Base-by-base conservation (phyloP, 2,797 vertebrate genomes). In the Aphelocoma californica region DNA sequence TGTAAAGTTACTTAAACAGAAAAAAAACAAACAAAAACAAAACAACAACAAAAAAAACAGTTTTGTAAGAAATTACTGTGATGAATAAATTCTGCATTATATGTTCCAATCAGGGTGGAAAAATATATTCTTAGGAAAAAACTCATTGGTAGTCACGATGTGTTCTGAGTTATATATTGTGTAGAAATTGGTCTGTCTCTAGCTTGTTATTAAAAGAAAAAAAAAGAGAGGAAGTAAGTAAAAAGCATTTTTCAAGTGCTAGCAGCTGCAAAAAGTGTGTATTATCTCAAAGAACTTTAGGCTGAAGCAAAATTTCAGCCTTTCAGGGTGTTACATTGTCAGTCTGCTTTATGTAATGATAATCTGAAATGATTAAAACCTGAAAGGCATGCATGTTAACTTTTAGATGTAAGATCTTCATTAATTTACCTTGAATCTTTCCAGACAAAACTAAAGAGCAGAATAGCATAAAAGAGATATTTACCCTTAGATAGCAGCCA, bases 171-270 rank as follows among this genome's bases (percentile, higher is more conserved):
- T 82, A 47, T 54, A 40, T 64, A 90, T 92, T 91, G 53, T 93
- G 38, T 67, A 85, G 79, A 89, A 93, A 95, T 92, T 74, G 42
- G 18, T 89, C 88, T 96, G 69, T 95, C 57, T 86, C 88, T 78
- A 87, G n/a, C 29, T 85, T 71, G 61, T 89, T 92, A 92, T 87
- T 92, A 92, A 89, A 94, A 95, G 48, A 9, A 47, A 29, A 36
- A 62, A 80, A 84, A 57, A 25, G 2, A 24, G 17, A 78, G 32
- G 57, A 93, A 95, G 58, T 18, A 78, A 94, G 48, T 83, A 73
- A 92, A 87, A 91, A 80, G 42, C 18, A 81, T 61, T 70, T 91
- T 89, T 95, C 84, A 92, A 95, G 89, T 90, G 65, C 62, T 90
- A 86, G 40, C 92, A 97, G 92, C 92, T 94, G 93, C 85, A 81